Conservation (phyloP, 2,888 invertebrate genomes). For the Mythimna pallens region DNA sequence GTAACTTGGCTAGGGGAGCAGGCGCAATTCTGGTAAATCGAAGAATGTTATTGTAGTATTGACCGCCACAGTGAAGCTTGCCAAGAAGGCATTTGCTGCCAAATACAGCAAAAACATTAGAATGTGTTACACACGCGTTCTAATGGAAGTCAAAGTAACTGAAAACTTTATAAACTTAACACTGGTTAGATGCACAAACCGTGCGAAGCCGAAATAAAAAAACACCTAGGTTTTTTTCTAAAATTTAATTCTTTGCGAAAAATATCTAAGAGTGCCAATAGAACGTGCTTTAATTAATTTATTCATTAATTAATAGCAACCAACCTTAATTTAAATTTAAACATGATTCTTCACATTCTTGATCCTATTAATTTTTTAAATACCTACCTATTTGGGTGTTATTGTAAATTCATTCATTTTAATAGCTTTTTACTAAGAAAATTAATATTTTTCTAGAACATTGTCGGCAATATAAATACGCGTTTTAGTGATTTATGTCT, state of each 20-base stretch:
- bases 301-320: slow-evolving; percentile 4
- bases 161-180: too few species aligned
- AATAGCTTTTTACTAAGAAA: slow-evolving; percentile 18
- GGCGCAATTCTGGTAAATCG: too few species aligned
- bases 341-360: slow-evolving; percentile 11
- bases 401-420: slow-evolving; percentile 7
- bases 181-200: too few species aligned
- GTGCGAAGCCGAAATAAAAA: not conserved
- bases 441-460: slow-evolving; percentile 37
- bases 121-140: too few species aligned
- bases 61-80: too few species aligned
- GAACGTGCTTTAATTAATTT: not conserved
- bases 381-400: not conserved
- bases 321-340: slow-evolving; percentile 17
- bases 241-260: not conserved
- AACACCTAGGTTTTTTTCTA: too few species aligned
- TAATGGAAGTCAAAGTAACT: too few species aligned
- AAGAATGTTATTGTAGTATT: too few species aligned
- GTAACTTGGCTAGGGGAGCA: too few species aligned
- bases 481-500: slow-evolving; percentile 57
- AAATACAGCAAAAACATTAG: too few species aligned
- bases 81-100: too few species aligned
- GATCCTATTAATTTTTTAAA: not conserved
- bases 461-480: slow-evolving; percentile 16
- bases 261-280: not conserved